Conservation (phyloP, 2,888 invertebrate species). For the Microdon myrmicae region DNA sequence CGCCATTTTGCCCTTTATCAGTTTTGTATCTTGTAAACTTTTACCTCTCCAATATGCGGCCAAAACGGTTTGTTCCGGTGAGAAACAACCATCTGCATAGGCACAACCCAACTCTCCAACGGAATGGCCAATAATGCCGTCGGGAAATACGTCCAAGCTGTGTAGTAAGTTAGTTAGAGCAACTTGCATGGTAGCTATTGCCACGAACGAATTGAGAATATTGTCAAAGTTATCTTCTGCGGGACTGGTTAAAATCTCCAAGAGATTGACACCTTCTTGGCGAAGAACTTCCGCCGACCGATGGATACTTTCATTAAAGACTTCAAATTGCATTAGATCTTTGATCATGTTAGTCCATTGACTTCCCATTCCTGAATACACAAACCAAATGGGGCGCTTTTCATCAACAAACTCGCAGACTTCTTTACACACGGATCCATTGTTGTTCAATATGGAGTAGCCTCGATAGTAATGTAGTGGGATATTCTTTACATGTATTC, state of each 20-base stretch:
- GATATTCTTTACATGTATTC: constrained; percentile 77
- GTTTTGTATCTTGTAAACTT: constrained; percentile 79
- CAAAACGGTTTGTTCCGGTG: constrained; percentile 91
- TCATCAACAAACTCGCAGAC: constrained; percentile 69
- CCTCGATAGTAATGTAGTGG: constrained; percentile 85
- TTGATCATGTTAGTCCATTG: constrained; percentile 98
- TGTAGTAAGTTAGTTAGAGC: constrained; percentile 91
- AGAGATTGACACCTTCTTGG: constrained; percentile 84
- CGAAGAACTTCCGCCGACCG: constrained; percentile 81
- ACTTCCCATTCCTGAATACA: constrained; percentile 98
- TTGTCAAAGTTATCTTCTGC: constrained; percentile 84
- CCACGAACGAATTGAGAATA: constrained; percentile 89
- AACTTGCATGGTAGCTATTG: constrained; percentile 95
- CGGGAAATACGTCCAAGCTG: constrained; percentile 81
- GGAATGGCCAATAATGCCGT: constrained; percentile 96
- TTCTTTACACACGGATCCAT: constrained; percentile 67
- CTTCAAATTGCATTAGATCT: constrained; percentile 83
- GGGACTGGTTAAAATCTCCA: constrained; percentile 80
- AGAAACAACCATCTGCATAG: constrained; percentile 95
- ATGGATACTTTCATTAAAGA: constrained; percentile 81
- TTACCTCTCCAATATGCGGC: constrained; percentile 94
- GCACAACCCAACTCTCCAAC: constrained; percentile 80
- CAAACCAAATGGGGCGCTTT: constrained; percentile 88
- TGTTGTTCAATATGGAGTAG: constrained; percentile 77
- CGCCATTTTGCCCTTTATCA: constrained; percentile 87